phyloP scores from a whole-genome alignment of 1,140 invertebrate species.

The Caenorhabditis brenneri region DNA sequence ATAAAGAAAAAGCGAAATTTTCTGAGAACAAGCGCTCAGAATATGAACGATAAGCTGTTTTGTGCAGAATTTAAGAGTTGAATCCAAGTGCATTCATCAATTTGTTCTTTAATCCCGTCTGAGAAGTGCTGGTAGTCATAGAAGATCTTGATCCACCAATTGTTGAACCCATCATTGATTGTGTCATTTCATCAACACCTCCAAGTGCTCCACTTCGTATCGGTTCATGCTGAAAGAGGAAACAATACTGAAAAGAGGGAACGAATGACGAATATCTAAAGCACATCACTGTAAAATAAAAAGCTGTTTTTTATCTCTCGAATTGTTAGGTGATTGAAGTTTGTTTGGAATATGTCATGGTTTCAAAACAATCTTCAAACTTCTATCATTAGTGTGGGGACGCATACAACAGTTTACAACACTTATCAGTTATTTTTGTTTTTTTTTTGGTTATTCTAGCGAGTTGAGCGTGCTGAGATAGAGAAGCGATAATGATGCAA shows the following conservation, averaged over 20 bases:
- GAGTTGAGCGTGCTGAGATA: conserved; percentile 37
- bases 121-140: conserved; percentile 46
- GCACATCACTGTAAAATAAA: conserved; percentile 31
- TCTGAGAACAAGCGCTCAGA: neutral
- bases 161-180: conserved; percentile 47
- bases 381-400: neutral
- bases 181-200: neutral
- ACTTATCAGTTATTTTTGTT: neutral
- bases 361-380: no score
- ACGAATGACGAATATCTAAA: conserved; percentile 7
- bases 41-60: neutral
- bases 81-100: conserved; percentile 48
- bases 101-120: conserved; percentile 40
- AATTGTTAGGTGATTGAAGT: no score
- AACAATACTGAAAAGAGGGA: conserved; percentile 36
- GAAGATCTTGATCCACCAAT: neutral
- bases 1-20: neutral
- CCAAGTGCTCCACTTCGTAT: conserved; percentile 13
- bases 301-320: neutral
- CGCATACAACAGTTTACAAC: conserved; percentile 36
- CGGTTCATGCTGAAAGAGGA: conserved; percentile 51
- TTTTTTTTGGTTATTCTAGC: neutral
- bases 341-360: no score
- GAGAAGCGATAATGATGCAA: neutral
- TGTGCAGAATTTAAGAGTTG: conserved; percentile 27